Percentiles rank a stretch among this genome's conserved stretches.
Conservation (phyloP, 2,888 invertebrate genomes). For the Embidobia sp. region DNA sequence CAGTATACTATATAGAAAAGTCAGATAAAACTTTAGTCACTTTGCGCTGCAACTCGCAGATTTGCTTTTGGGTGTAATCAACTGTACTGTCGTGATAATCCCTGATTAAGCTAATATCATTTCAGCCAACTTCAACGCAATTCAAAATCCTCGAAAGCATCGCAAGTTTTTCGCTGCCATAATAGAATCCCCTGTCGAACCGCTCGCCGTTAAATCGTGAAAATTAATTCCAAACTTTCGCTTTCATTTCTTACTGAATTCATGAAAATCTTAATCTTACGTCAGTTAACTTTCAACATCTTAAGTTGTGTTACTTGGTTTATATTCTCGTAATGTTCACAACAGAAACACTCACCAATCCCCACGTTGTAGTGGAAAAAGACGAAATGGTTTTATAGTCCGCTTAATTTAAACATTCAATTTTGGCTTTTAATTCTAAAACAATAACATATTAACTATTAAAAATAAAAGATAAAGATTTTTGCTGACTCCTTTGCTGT, state of each 20-base stretch:
- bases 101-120: constrained; percentile 77
- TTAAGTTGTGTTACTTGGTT: too few relatives aligned
- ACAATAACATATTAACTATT: too few relatives aligned
- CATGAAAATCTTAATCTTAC: constrained; percentile 46
- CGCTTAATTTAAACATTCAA: too few relatives aligned
- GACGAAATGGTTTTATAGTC: too few relatives aligned
- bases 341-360: too few relatives aligned
- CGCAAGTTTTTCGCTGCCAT: constrained; percentile 51
- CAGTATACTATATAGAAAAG: constrained; percentile 72
- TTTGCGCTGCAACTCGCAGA: constrained; percentile 60
- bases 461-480: too few relatives aligned
- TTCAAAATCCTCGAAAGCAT: constrained; percentile 58
- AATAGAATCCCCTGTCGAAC: constrained; percentile 45
- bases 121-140: constrained; percentile 69
- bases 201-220: constrained; percentile 48
- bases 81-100: constrained; percentile 73
- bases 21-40: constrained; percentile 72
- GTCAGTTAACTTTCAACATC: too few relatives aligned
- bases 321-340: too few relatives aligned
- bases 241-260: constrained; percentile 42
- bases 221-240: constrained; percentile 59
- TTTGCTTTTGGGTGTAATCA: constrained; percentile 71
- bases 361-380: too few relatives aligned
- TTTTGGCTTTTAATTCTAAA: too few relatives aligned
- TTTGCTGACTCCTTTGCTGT: too few relatives aligned